Conservation (phyloP, 2,797 vertebrate genomes). For the Taeniopygia guttata region DNA sequence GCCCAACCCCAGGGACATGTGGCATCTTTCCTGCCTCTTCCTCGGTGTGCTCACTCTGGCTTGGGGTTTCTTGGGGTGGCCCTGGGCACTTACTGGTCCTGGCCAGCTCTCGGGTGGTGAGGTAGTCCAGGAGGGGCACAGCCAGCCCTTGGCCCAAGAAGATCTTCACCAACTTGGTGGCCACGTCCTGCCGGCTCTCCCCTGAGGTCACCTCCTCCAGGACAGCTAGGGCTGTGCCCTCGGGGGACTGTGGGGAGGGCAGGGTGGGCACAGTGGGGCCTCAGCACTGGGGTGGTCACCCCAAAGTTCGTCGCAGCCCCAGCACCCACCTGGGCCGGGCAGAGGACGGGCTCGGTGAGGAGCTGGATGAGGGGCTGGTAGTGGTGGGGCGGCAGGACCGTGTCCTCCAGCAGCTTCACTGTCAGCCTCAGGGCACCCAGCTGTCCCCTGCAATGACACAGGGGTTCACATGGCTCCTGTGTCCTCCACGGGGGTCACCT, state of each 20-base stretch:
- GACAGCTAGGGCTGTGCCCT: conserved; percentile 80
- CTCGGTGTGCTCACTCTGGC: not conserved
- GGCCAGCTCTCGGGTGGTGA: conserved; percentile 85
- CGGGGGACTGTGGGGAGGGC: conserved; percentile 72
- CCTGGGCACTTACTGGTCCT: conserved; percentile 82
- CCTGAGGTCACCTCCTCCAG: conserved; percentile 87
- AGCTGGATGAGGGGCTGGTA: conserved; percentile 88
- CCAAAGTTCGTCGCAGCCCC: accelerated
- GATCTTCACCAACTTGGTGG: conserved; percentile 90
- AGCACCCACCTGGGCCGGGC: conserved; percentile 77
- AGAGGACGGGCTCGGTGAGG: conserved; percentile 84
- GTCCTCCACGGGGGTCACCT: accelerated
- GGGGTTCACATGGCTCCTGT: accelerated
- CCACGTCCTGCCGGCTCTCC: conserved; percentile 89
- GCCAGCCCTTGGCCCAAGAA: conserved; percentile 87
- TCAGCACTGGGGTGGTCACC: accelerated
- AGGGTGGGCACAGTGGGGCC: accelerated
- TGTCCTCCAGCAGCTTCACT: conserved; percentile 85
- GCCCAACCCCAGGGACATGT: accelerated
- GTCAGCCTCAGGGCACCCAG: conserved; percentile 88
- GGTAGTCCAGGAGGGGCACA: conserved; percentile 87
- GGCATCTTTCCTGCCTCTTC: not conserved
- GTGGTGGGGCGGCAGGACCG: conserved; percentile 80
- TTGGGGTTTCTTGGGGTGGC: not conserved
- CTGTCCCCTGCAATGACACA: conserved; percentile 72